phyloP scores from a whole-genome alignment of 2,113 vertebrate species.

The Seriola rivoliana region DNA sequence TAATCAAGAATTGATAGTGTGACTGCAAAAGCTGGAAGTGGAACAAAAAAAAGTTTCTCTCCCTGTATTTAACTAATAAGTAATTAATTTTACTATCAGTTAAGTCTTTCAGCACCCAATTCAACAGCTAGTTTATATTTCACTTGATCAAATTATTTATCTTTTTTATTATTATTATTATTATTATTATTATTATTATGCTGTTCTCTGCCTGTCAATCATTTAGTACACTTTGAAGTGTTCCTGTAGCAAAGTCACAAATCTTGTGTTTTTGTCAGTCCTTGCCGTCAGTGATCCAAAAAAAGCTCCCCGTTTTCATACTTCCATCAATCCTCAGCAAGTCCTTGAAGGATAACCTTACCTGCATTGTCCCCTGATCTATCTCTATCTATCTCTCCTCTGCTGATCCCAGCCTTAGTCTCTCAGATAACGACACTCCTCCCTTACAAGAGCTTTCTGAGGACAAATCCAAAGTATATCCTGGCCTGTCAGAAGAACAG shows the following conservation, averaged over 20 bases:
- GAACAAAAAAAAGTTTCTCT: background rate
- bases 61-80: too few relatives aligned
- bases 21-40: background rate
- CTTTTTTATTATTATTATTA: too few relatives aligned
- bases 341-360: slow-evolving; percentile 49
- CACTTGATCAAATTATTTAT: background rate
- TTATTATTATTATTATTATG: background rate
- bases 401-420: slow-evolving; percentile 19
- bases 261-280: slow-evolving; percentile 9
- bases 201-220: background rate
- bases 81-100: background rate
- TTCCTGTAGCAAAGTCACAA: slow-evolving; percentile 5
- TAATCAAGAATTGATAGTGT: background rate
- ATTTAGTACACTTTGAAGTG: background rate
- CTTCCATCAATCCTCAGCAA: background rate
- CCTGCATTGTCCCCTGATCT: slow-evolving; percentile 11
- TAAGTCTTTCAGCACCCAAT: background rate
- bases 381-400: slow-evolving; percentile 7
- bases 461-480: slow-evolving; percentile 41
- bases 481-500: slow-evolving; percentile 29
- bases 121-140: background rate
- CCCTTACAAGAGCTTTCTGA: slow-evolving; percentile 22
- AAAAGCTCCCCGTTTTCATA: background rate
- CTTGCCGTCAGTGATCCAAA: background rate
- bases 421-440: slow-evolving; percentile 24